phyloP scores from a whole-genome alignment of 2,113 vertebrate genomes.

The Burhinus oedicnemus region DNA sequence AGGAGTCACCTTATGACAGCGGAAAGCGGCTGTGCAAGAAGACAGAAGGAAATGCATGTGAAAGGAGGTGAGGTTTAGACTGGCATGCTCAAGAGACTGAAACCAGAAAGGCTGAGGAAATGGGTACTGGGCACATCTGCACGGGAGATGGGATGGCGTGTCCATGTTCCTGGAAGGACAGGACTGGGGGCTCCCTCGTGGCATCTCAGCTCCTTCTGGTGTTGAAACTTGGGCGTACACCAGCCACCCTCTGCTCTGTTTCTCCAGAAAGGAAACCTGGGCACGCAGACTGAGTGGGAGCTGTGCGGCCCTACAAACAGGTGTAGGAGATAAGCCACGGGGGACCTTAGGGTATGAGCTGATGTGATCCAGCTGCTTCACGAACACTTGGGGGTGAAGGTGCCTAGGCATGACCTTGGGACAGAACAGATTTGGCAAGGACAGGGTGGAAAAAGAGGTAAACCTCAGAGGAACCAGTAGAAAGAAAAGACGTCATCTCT shows the following conservation, averaged over 20 bases:
- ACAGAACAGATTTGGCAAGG: too few relatives aligned
- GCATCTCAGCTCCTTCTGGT: background rate
- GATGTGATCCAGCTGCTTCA: too few relatives aligned
- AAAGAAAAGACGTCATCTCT: background rate
- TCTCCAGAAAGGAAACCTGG: background rate
- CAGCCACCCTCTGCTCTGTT: accelerated
- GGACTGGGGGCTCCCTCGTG: background rate
- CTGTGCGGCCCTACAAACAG: background rate
- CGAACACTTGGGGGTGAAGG: too few relatives aligned
- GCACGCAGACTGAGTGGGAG: background rate
- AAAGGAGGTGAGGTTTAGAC: background rate
- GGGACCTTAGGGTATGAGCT: too few relatives aligned
- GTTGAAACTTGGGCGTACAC: background rate
- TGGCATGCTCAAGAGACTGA: accelerated
- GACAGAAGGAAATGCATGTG: background rate
- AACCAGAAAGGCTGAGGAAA: background rate
- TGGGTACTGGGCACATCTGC: accelerated
- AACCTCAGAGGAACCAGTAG: background rate
- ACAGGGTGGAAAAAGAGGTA: background rate
- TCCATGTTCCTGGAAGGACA: background rate
- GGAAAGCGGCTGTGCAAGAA: background rate
- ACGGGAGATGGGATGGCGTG: background rate
- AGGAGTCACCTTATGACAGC: background rate
- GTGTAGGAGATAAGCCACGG: background rate
- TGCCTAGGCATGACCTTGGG: too few relatives aligned